These are phyloP conservation scores for Neodiprion pinetum DNA, from an alignment of 1,140 invertebrate genomes.

Conservation along the genomic window DNA sequence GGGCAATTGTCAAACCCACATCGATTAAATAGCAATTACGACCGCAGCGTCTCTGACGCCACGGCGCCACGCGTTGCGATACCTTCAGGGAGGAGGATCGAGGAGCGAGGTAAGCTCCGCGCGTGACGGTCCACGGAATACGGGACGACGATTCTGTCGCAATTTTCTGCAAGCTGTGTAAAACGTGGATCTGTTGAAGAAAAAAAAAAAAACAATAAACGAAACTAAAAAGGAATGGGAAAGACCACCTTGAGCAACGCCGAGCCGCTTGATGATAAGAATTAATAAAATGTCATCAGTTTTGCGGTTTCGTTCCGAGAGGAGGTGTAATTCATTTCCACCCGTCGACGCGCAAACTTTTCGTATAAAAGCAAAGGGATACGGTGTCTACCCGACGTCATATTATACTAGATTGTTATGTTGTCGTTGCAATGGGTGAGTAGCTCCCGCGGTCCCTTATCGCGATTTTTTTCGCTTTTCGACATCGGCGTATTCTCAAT, in stretches of 20 bases:
- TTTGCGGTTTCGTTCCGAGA: conserved; percentile 20
- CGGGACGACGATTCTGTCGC: too few species aligned
- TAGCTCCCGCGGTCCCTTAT: neutral
- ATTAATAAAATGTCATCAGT: conserved; percentile 22
- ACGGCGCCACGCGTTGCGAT: neutral
- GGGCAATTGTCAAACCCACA: neutral
- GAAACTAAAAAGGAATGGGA: neutral
- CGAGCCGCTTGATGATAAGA: conserved; percentile 14
- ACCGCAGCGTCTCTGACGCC: neutral
- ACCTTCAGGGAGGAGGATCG: too few species aligned
- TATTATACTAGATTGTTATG: conserved; percentile 36
- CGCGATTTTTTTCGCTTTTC: neutral
- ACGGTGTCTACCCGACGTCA: conserved; percentile 23
- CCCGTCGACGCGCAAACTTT: neutral
- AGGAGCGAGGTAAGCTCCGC: too few species aligned
- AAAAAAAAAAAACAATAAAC: too few species aligned
- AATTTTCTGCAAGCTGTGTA: neutral
- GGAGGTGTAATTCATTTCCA: neutral
- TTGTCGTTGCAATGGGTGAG: conserved; percentile 46
- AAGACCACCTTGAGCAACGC: neutral
- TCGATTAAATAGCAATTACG: conserved; percentile 7
- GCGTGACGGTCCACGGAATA: too few species aligned
- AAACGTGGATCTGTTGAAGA: neutral
- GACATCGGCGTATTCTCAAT: too few species aligned
- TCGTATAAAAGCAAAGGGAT: conserved; percentile 40